phyloP scores from a whole-genome alignment of 2,797 vertebrate genomes.

The Agapornis canus region DNA sequence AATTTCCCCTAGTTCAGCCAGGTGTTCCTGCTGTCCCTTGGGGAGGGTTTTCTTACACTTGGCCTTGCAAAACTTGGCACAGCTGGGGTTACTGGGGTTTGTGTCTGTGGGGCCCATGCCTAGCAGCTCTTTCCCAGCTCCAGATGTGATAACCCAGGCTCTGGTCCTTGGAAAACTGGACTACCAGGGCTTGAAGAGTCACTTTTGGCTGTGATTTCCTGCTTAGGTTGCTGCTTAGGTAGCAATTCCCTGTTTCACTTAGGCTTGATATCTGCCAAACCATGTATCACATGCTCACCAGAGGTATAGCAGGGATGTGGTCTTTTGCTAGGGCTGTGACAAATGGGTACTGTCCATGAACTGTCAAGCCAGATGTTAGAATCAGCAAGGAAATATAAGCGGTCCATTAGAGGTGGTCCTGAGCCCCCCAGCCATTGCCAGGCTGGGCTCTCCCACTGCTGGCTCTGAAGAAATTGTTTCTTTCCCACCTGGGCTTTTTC shows the following conservation, averaged over 20 bases:
- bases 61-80: not conserved
- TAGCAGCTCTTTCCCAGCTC: not conserved
- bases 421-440: not conserved
- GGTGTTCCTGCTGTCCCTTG: not conserved
- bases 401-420: not conserved
- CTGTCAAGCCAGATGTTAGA: not conserved
- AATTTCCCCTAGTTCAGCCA: not conserved
- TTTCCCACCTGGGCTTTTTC: not conserved
- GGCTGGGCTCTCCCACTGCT: not conserved
- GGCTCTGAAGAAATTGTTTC: not conserved
- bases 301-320: fast-evolving
- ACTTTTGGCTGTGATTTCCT: not conserved
- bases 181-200: not conserved
- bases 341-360: not conserved
- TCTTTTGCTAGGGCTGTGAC: not conserved
- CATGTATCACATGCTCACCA: fast-evolving
- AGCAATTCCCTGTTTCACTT: fast-evolving
- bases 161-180: fast-evolving
- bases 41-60: not conserved
- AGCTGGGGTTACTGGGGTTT: not conserved
- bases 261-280: not conserved
- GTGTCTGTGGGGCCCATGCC: fast-evolving
- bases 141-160: not conserved
- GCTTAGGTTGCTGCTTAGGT: not conserved
- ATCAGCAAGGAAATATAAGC: not conserved